Evolutionary conservation across 2,888 invertebrate genomes (phyloP).

Genomic region (Ashinkailepas kermadecensis): DNA sequence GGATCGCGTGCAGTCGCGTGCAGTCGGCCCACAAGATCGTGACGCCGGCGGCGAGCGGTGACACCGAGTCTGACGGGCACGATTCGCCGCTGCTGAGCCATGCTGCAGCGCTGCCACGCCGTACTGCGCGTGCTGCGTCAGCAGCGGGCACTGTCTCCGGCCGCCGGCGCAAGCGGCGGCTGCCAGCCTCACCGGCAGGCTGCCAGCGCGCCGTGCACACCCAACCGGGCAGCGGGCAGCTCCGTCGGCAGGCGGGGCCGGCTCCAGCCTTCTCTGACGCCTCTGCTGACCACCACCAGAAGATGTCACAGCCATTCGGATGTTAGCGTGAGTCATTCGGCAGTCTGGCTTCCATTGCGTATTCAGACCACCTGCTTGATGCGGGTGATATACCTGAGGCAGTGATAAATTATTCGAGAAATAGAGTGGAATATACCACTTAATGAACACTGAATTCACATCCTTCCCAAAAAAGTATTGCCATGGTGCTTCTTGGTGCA

Average conservation of each 20-base stretch:
- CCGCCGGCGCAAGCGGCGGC: not conserved
- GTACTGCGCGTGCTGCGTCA: constrained; percentile 2
- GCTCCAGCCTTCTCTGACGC: not conserved
- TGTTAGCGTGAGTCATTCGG: not conserved
- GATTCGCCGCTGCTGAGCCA: not conserved
- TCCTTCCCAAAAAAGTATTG: too few relatives aligned
- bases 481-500: too few relatives aligned
- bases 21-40: too few relatives aligned
- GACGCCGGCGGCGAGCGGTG: too few relatives aligned
- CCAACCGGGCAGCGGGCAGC: not conserved
- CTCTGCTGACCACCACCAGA: not conserved
- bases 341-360: too few relatives aligned
- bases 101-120: not conserved
- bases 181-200: not conserved
- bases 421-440: too few relatives aligned
- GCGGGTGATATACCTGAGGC: too few relatives aligned
- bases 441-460: too few relatives aligned
- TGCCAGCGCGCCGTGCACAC: not conserved
- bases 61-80: too few relatives aligned
- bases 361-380: too few relatives aligned
- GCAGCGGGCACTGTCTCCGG: constrained; percentile 6
- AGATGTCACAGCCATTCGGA: not conserved
- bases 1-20: too few relatives aligned
- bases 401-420: too few relatives aligned
- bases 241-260: not conserved